These are phyloP conservation scores for Atlantisia rogersi DNA, from an alignment of 2,113 vertebrate genomes.

Conservation along the genomic window DNA sequence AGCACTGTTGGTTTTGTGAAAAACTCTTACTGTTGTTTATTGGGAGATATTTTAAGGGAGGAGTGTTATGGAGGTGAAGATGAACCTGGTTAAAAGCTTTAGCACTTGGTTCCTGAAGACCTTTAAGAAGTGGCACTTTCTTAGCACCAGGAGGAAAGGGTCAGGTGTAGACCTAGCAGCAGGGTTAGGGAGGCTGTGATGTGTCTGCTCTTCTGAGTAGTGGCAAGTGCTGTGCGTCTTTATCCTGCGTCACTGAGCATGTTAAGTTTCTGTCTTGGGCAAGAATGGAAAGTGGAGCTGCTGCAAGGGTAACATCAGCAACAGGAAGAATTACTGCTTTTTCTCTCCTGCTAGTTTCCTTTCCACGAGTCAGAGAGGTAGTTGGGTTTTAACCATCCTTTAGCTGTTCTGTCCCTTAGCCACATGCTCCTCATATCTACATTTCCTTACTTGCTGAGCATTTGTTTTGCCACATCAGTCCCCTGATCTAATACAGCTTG, in stretches of 20 bases:
- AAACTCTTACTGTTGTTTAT: background rate
- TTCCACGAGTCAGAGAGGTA: background rate
- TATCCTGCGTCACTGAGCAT: accelerated
- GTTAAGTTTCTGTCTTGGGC: background rate
- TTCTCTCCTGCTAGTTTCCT: background rate
- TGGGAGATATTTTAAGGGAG: background rate
- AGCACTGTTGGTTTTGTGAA: background rate
- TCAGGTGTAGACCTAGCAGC: background rate
- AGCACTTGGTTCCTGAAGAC: background rate
- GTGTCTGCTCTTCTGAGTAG: background rate
- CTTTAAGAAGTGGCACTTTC: background rate
- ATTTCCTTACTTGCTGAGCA: background rate
- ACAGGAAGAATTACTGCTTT: background rate
- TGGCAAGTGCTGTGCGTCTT: background rate
- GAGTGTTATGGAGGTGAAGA: background rate
- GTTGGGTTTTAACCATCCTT: background rate
- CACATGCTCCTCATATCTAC: background rate
- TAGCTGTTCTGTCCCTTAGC: background rate
- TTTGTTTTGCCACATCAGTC: background rate
- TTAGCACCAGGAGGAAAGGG: background rate
- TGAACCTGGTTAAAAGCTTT: background rate
- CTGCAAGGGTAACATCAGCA: background rate
- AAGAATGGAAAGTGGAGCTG: background rate
- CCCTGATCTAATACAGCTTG: background rate
- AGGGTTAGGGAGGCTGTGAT: background rate